Evolutionary conservation across 2,888 invertebrate genomes (phyloP).

Genomic region (Sinodicranocentrus sp.): DNA sequence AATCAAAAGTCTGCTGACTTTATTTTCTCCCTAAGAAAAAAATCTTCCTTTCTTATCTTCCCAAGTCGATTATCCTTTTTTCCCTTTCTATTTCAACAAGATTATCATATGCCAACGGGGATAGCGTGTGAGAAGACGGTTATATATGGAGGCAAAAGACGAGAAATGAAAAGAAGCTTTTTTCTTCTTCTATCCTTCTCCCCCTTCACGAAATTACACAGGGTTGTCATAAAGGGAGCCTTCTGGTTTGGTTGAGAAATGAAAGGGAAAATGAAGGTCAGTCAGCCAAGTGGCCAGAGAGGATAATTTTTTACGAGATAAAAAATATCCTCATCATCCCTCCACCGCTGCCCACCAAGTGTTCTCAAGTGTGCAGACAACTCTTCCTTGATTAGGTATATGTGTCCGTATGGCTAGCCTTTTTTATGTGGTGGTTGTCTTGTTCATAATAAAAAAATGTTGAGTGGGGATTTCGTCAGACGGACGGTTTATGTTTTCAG

Average conservation of each 20-base stretch:
- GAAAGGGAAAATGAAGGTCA: slow-evolving; percentile 70
- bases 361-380: slow-evolving; percentile 6
- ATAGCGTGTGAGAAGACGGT: slow-evolving; percentile 25
- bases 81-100: background rate
- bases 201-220: too few species aligned
- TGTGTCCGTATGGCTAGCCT: too few species aligned
- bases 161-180: slow-evolving; percentile 68
- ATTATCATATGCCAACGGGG: slow-evolving; percentile 43
- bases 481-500: background rate
- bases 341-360: slow-evolving; percentile 17
- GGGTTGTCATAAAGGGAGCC: too few species aligned
- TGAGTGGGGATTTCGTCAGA: too few species aligned
- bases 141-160: slow-evolving; percentile 36
- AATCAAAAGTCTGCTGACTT: slow-evolving; percentile 13
- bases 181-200: too few species aligned
- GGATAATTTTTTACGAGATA: background rate
- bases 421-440: background rate
- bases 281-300: slow-evolving; percentile 21
- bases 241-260: too few species aligned
- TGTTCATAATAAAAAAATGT: too few species aligned
- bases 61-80: background rate
- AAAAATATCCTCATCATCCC: background rate
- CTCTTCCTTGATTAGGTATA: too few species aligned
- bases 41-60: too few species aligned
- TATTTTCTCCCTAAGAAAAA: background rate